Percentiles rank a stretch among this genome's conserved stretches.
These are phyloP conservation scores for Pelodiscus sinensis DNA, from an alignment of 2,113 vertebrate species.

Conservation along the genomic window DNA sequence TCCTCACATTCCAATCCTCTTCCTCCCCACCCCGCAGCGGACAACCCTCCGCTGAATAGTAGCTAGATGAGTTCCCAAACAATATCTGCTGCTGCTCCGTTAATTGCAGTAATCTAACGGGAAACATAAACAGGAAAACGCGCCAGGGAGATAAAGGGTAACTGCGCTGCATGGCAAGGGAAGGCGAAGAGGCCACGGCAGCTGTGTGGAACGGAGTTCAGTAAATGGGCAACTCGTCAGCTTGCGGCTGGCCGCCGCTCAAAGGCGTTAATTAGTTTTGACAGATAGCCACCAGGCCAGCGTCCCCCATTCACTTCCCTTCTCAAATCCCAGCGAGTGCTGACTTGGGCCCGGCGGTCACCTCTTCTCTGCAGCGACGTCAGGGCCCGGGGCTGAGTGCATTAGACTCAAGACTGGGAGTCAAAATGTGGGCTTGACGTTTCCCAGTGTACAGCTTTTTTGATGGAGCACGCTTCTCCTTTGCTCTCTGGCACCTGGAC, in stretches of 20 bases:
- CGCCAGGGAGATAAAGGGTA: conserved; percentile 69
- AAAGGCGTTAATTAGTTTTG: conserved; percentile 56
- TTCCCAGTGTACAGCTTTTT: fast-evolving
- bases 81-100: conserved; percentile 46
- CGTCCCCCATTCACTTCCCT: conserved; percentile 17
- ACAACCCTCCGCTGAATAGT: not conserved
- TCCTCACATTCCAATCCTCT: not conserved
- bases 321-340: not conserved
- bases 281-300: not conserved
- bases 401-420: fast-evolving
- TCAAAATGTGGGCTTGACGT: fast-evolving
- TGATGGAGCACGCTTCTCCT: not conserved
- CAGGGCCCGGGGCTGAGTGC: fast-evolving
- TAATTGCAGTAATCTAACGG: conserved; percentile 71
- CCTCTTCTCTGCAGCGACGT: not conserved
- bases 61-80: not conserved
- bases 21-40: not conserved
- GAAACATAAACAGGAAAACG: conserved; percentile 82
- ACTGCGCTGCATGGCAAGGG: not conserved
- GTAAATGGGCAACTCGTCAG: not conserved
- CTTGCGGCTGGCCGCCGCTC: conserved; percentile 54
- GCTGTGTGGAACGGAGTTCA: not conserved
- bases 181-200: conserved; percentile 40
- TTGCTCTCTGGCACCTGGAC: not conserved
- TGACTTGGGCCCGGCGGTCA: not conserved